phyloP scores from a whole-genome alignment of 2,888 invertebrate species.

The Schrankia costaestrigalis region DNA sequence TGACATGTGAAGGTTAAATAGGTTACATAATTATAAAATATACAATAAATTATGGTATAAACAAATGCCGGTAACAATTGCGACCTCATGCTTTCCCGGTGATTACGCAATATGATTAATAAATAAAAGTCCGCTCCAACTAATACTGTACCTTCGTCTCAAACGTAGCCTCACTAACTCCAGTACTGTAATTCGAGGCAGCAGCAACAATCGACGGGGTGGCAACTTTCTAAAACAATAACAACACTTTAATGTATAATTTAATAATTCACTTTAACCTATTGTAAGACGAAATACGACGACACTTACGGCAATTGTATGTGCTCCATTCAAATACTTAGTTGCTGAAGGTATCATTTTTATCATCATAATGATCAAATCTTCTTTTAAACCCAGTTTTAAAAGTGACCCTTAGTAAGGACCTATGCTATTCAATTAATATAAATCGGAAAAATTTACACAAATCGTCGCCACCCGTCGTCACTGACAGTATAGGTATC shows the following conservation, averaged over 20 bases:
- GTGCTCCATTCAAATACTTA: conserved; percentile 58
- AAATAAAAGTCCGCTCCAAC: not conserved
- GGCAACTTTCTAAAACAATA: conserved; percentile 59
- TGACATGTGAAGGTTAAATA: conserved; percentile 46
- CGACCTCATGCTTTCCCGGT: not conserved
- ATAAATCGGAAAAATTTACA: no score
- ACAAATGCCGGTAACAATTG: conserved; percentile 5
- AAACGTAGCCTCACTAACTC: conserved; percentile 10
- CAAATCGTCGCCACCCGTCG: no score
- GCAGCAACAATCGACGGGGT: conserved; percentile 42
- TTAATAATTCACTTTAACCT: not conserved
- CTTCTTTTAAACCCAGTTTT: conserved; percentile 64
- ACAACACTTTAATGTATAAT: conserved; percentile 1
- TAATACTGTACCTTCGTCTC: conserved; percentile 11
- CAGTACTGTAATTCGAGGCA: conserved; percentile 7
- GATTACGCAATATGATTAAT: not conserved
- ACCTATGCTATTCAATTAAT: no score
- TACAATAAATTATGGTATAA: no score
- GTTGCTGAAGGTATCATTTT: conserved; percentile 62
- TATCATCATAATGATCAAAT: conserved; percentile 61
- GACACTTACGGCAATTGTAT: no score
- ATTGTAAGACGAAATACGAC: no score
- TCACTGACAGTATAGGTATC: no score
- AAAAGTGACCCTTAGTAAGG: conserved; percentile 38
- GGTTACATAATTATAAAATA: conserved; percentile 63